Conservation (phyloP, 2,113 vertebrate genomes). For the Leptocoma aspasia region DNA sequence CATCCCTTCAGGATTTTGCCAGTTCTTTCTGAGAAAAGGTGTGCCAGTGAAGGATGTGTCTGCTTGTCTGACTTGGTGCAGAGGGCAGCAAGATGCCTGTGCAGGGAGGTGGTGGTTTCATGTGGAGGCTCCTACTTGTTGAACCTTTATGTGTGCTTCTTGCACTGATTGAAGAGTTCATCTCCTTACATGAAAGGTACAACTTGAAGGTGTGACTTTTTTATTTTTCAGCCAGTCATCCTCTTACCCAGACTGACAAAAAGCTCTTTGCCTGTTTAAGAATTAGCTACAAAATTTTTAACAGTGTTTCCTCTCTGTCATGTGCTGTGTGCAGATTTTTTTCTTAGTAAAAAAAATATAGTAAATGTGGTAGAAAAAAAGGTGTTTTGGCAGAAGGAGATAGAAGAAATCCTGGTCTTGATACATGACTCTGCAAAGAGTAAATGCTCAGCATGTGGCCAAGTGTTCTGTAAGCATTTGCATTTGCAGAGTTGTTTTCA, state of each 20-base stretch:
- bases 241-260: background rate
- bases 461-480: background rate
- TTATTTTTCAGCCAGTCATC: background rate
- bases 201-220: background rate
- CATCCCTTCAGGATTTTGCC: background rate
- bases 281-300: background rate
- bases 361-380: background rate
- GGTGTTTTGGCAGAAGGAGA: background rate
- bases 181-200: background rate
- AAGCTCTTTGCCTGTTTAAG: background rate
- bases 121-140: background rate
- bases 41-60: background rate
- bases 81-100: background rate
- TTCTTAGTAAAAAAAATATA: background rate
- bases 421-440: background rate
- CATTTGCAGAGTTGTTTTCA: background rate
- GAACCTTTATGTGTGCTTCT: background rate
- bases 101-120: background rate
- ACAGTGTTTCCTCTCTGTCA: background rate
- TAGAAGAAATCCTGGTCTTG: background rate
- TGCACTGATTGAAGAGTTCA: background rate
- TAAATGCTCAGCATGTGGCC: background rate
- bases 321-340: background rate
- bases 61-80: background rate
- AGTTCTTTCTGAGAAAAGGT: background rate